Evolutionary conservation across 1,140 invertebrate species (phyloP).

Genomic region (Wasmannia auropunctata): DNA sequence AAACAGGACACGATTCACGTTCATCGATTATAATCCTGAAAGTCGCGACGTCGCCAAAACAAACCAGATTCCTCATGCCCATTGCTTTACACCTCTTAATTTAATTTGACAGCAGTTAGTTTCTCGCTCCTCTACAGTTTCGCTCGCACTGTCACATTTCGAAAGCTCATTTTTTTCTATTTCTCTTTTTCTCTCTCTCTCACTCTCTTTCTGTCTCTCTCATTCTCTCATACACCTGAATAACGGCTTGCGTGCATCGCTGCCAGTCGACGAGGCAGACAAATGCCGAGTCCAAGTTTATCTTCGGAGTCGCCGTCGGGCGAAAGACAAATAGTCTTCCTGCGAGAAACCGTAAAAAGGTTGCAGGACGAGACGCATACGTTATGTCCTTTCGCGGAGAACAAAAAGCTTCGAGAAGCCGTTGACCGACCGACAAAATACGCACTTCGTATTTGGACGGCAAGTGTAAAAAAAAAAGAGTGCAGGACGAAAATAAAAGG

Average conservation of each 20-base stretch:
- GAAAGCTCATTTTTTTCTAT: conserved; percentile 13
- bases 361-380: conserved; percentile 18
- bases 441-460: not conserved
- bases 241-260: conserved; percentile 77
- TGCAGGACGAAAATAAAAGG: not conserved
- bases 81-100: conserved; percentile 24
- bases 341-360: not conserved
- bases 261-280: conserved; percentile 80
- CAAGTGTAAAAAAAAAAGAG: not conserved
- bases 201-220: conserved; percentile 50
- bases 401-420: not conserved
- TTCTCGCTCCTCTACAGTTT: conserved; percentile 18
- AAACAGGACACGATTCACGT: not conserved
- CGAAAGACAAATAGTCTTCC: conserved; percentile 32
- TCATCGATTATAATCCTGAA: not conserved
- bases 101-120: conserved; percentile 17
- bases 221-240: conserved; percentile 45
- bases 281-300: conserved; percentile 53
- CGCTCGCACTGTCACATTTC: conserved; percentile 21
- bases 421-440: conserved; percentile 1
- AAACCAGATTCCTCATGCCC: conserved; percentile 15
- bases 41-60: not conserved
- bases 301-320: conserved; percentile 11
- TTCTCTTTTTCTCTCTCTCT: conserved; percentile 62
- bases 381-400: conserved; percentile 9